phyloP scores from a whole-genome alignment of 2,113 vertebrate species.

The Sylvia atricapilla region DNA sequence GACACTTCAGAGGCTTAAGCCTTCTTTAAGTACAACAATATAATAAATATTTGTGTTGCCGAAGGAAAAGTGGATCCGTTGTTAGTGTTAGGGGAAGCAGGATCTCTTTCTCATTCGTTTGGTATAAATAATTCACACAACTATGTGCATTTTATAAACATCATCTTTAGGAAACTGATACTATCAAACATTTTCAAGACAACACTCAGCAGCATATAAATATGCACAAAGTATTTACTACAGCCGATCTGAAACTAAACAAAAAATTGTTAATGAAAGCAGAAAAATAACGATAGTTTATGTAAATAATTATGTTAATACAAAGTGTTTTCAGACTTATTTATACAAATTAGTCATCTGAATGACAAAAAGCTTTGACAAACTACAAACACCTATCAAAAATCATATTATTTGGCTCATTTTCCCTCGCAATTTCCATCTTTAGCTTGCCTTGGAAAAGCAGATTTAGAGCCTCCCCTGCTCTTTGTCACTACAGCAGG shows the following conservation, averaged over 20 bases:
- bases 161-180: slow-evolving; percentile 57
- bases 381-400: slow-evolving; percentile 61
- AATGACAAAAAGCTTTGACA: slow-evolving; percentile 59
- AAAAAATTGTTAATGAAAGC: slow-evolving; percentile 63
- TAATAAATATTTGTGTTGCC: slow-evolving; percentile 74
- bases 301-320: slow-evolving; percentile 62
- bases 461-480: background rate
- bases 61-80: slow-evolving; percentile 58
- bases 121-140: slow-evolving; percentile 70
- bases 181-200: slow-evolving; percentile 64
- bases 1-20: slow-evolving; percentile 65
- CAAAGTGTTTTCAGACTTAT: slow-evolving; percentile 59
- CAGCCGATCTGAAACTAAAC: slow-evolving; percentile 33
- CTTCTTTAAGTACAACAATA: slow-evolving; percentile 58
- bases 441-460: slow-evolving; percentile 37
- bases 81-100: slow-evolving; percentile 51
- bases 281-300: slow-evolving; percentile 54
- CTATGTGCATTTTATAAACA: slow-evolving; percentile 66
- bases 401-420: slow-evolving; percentile 48
- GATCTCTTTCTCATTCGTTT: slow-evolving; percentile 64
- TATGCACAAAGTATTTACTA: slow-evolving; percentile 43
- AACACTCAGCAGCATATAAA: slow-evolving; percentile 41
- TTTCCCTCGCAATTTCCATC: slow-evolving; percentile 41
- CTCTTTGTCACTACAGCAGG: background rate
- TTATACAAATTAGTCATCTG: slow-evolving; percentile 65